phyloP scores from a whole-genome alignment of 2,113 vertebrate species.

The Rattus norvegicus region DNA sequence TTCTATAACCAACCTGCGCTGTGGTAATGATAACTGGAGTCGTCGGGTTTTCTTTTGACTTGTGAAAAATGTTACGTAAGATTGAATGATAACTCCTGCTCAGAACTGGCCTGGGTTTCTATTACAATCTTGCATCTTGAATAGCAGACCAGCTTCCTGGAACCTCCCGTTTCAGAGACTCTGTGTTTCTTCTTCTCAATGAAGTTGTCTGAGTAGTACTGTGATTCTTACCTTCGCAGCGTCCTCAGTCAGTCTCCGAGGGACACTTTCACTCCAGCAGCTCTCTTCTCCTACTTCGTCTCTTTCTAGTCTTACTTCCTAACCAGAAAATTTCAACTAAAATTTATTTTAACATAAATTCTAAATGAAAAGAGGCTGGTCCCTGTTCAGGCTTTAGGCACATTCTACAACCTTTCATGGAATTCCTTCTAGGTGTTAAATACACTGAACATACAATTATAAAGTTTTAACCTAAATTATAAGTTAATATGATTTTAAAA shows the following conservation, averaged over 20 bases:
- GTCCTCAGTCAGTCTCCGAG: not conserved
- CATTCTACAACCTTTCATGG: constrained; percentile 17
- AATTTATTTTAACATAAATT: not conserved
- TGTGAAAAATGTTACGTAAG: not conserved
- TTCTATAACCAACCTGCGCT: not conserved
- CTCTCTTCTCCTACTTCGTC: not conserved
- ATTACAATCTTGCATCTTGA: not conserved
- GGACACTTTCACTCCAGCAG: not conserved
- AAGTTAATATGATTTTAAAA: not conserved
- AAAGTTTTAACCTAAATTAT: not conserved
- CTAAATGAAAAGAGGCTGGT: not conserved
- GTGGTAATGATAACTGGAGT: not conserved
- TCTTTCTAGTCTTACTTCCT: not conserved
- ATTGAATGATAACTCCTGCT: not conserved
- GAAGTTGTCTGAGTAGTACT: not conserved
- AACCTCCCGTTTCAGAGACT: not conserved
- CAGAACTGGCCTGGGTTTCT: not conserved
- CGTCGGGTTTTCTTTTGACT: not conserved
- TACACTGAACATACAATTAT: not conserved
- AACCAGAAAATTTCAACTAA: constrained; percentile 34
- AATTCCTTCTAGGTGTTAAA: not conserved
- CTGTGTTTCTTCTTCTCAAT: not conserved
- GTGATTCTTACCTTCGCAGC: not conserved
- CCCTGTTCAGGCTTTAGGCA: not conserved
- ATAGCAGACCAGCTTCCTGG: not conserved